These are phyloP conservation scores for Cranoglanis bouderius DNA, from an alignment of 2,113 vertebrate genomes.

Conservation along the genomic window DNA sequence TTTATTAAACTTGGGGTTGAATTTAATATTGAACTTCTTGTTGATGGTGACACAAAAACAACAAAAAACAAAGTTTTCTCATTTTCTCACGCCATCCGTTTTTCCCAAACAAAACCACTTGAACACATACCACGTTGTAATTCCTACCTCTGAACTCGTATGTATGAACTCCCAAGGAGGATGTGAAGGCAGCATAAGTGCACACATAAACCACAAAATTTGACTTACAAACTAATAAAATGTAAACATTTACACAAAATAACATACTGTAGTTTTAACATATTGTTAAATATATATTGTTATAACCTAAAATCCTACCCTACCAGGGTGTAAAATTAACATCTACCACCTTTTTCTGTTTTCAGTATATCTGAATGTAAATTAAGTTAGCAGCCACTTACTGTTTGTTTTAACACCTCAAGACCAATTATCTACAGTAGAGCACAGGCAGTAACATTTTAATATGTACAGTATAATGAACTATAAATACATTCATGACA, in stretches of 20 bases:
- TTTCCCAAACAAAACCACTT: not conserved
- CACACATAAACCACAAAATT: no score
- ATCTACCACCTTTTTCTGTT: not conserved
- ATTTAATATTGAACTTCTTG: no score
- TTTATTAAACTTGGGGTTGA: no score
- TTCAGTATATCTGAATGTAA: not conserved
- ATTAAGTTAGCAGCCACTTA: not conserved
- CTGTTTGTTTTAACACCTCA: not conserved
- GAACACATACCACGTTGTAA: not conserved
- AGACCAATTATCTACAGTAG: not conserved
- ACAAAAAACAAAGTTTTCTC: no score
- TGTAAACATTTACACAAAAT: no score
- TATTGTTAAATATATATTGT: no score
- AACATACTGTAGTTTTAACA: no score
- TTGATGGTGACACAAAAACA: no score
- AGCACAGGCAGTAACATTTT: not conserved
- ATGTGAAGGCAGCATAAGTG: no score
- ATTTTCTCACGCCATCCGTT: no score
- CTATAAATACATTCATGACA: not conserved
- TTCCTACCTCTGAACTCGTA: not conserved
- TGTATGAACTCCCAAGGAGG: no score
- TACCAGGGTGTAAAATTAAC: not conserved
- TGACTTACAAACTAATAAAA: no score
- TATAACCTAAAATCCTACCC: not conserved
- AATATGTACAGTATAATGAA: not conserved